Conservation (phyloP, 2,797 vertebrate genomes). For the Enteromius mattozi region DNA sequence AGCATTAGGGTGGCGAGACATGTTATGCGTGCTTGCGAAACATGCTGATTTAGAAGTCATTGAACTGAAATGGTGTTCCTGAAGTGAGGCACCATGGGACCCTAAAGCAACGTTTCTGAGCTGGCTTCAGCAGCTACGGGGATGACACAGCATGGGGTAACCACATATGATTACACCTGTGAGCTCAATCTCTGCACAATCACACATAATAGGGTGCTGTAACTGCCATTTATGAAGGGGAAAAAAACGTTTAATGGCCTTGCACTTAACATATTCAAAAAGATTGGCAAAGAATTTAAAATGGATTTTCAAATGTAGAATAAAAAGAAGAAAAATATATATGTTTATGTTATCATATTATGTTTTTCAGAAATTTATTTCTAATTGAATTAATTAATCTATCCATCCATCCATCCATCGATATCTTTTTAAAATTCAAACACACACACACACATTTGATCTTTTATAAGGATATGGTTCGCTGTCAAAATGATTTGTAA, state of each 20-base stretch:
- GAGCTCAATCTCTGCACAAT: conserved; percentile 25
- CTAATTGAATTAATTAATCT: too few species aligned
- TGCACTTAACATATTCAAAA: conserved; percentile 3
- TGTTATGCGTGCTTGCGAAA: conserved; percentile 11
- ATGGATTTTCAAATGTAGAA: background rate
- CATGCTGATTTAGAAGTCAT: conserved; percentile 30
- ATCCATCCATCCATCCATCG: too few species aligned
- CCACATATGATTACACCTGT: conserved; percentile 35
- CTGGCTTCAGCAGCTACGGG: conserved; percentile 27
- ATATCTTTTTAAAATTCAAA: too few species aligned
- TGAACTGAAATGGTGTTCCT: conserved; percentile 39
- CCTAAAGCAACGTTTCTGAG: conserved; percentile 26
- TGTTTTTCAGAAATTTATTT: too few species aligned
- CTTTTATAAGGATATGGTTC: too few species aligned
- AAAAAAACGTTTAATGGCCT: conserved; percentile 10
- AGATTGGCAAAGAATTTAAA: background rate
- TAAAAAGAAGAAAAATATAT: background rate
- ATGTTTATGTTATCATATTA: background rate
- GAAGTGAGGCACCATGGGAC: conserved; percentile 25
- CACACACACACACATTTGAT: too few species aligned
- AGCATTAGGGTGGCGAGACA: conserved; percentile 10
- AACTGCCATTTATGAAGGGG: background rate
- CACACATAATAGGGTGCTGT: conserved; percentile 19
- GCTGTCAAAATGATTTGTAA: background rate
- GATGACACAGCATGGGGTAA: conserved; percentile 38